Conservation (phyloP, 2,888 invertebrate species). For the Morinoia aosen region DNA sequence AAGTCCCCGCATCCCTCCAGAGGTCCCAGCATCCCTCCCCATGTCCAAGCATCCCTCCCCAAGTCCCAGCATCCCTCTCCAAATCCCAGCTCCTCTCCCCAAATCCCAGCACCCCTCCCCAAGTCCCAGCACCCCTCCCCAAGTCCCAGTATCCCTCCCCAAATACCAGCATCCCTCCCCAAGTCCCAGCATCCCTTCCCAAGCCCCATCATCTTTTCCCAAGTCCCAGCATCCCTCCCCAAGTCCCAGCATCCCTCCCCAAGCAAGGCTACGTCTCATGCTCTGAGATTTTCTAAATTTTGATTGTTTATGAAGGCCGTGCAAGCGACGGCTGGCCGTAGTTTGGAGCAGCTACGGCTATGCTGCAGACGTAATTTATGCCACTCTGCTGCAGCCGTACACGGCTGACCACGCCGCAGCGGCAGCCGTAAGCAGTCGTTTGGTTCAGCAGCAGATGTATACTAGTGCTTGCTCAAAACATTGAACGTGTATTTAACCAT, state of each 20-base stretch:
- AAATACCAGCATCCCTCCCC: too few relatives aligned
- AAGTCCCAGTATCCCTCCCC: too few relatives aligned
- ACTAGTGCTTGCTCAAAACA: not conserved
- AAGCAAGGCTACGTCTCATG: not conserved
- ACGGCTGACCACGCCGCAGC: not conserved
- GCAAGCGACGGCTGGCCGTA: not conserved
- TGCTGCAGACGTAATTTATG: not conserved
- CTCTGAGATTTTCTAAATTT: not conserved
- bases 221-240: too few relatives aligned
- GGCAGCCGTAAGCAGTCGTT: not conserved
- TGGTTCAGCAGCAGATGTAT: not conserved
- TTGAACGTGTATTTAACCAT: not conserved
- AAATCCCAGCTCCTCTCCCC: not conserved
- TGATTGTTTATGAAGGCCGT: slow-evolving; percentile 6
- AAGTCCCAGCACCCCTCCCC: too few relatives aligned
- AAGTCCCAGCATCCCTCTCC: too few relatives aligned
- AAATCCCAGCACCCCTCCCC: too few relatives aligned
- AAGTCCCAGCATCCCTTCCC: too few relatives aligned
- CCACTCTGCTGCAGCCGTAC: slow-evolving; percentile 12
- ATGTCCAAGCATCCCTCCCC: too few relatives aligned
- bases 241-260: not conserved
- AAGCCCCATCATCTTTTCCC: too few relatives aligned
- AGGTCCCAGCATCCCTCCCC: too few relatives aligned
- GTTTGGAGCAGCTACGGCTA: not conserved
- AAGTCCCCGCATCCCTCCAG: too few relatives aligned